A percentile compares a stretch with the other conserved stretches of the same genome.
Evolutionary conservation across 2,797 vertebrate species (phyloP).

Genomic region (Chelon labrosus): DNA sequence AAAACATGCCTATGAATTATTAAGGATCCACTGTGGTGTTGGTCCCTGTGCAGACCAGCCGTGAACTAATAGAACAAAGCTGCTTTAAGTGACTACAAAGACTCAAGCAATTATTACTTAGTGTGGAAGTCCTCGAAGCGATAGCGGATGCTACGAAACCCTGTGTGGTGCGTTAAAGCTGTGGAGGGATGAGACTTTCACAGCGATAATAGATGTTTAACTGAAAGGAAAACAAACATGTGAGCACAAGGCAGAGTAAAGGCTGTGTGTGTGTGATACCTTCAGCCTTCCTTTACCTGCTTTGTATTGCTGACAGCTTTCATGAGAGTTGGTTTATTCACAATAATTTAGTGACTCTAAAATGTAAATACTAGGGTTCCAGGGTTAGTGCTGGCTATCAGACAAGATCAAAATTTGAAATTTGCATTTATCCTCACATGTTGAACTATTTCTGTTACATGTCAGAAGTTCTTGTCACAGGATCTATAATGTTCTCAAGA

Average conservation of each 20-base stretch:
- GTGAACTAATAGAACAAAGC: slow-evolving; percentile 46
- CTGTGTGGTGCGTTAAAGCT: neutral
- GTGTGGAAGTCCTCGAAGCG: slow-evolving; percentile 1
- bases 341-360: neutral
- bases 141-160: slow-evolving; percentile 5
- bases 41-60: slow-evolving; percentile 42
- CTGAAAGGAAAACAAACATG: neutral
- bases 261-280: neutral
- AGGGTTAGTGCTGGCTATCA: neutral
- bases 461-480: too few species aligned
- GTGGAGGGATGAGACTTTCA: neutral
- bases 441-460: neutral
- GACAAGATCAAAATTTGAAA: neutral
- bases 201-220: neutral
- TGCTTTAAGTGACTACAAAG: slow-evolving; percentile 52
- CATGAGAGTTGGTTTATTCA: neutral
- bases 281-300: neutral
- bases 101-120: slow-evolving; percentile 36
- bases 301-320: neutral
- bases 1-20: slow-evolving; percentile 72
- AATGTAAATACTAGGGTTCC: neutral
- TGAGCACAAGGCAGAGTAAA: neutral
- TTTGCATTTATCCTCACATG: too few species aligned
- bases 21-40: slow-evolving; percentile 44
- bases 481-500: neutral